phyloP scores from a whole-genome alignment of 2,113 vertebrate species.

The Malaclemys terrapin region DNA sequence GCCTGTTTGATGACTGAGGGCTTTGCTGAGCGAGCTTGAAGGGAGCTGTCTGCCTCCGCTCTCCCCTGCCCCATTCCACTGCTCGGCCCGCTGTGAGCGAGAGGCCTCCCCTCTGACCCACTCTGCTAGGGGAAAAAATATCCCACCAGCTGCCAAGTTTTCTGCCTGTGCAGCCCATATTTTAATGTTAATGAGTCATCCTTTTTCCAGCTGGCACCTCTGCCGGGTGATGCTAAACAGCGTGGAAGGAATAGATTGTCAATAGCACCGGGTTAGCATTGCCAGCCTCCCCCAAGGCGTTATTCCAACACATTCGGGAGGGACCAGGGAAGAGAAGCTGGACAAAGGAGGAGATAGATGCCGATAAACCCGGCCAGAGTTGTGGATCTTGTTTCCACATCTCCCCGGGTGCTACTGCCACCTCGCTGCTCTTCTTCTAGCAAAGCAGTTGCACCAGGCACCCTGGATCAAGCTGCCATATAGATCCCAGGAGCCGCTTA shows the following conservation, averaged over 20 bases:
- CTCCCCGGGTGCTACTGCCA: background rate
- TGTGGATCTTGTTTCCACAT: background rate
- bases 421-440: background rate
- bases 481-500: background rate
- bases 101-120: background rate
- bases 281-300: background rate
- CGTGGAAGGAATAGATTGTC: background rate
- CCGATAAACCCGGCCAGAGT: background rate
- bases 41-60: background rate
- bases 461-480: background rate
- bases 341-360: background rate
- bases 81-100: background rate
- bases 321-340: background rate
- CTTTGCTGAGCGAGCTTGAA: background rate
- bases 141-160: background rate
- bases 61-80: too few relatives aligned
- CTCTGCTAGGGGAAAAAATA: background rate
- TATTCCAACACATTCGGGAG: background rate
- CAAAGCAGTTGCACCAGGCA: background rate
- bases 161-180: background rate
- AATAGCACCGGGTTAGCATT: background rate
- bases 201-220: too few relatives aligned
- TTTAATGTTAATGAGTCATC: too few relatives aligned
- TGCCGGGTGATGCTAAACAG: too few relatives aligned
- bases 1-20: background rate